Evolutionary conservation across 1,140 invertebrate genomes (phyloP), one percentile per base, ranked within the genome.

Genomic region (Drosophila navojoa): DNA sequence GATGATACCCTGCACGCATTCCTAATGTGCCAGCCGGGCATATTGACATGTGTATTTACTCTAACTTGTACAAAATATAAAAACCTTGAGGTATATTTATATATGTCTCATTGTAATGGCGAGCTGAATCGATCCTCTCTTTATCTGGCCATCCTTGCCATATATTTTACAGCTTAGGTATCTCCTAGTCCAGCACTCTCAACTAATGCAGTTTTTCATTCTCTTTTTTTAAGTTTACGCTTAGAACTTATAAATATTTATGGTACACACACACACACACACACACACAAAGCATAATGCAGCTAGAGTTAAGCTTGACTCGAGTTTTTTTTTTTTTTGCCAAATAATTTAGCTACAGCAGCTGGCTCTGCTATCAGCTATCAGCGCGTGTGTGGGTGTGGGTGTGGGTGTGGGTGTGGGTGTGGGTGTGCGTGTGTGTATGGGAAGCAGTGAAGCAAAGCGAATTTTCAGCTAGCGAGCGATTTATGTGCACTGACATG

Each of bases 401-500:
- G 35, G 27, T 29, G 32, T 29, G 40, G 13, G 73, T 64, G 55
- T 62, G 64, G 57, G 72, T 76, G 66, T 68, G 87, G 69, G 69
- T 71, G 71, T 42, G 60, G 42, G 32, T 29, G 32, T 22, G 35
- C 55, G 50, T 62, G 64, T 61, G 72, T 76, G 68, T 74, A 87
- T 71, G 69, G 71, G 71, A 77, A 81, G 82, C 82, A 87, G 61
- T 67, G 84, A 64, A 74, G 82, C 79, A 71, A 79, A 38, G 35
- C 35, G 79, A 79, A 89, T 82, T 87, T 87, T 86, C 67, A 38
- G 35, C 35, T 54, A 61, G 71, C 82, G 79, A 87, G 86, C 84
- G 82, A 87, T 87, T 87, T 87, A 89, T 87, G 82, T 86, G 74
- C 82, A 80, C 79, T 87, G 84, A 89, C 84, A 87, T 87, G 82